Evolutionary conservation across 64 coral and sea anemone genomes (phyloP).

Genomic region (Cladopsammia gracilis): DNA sequence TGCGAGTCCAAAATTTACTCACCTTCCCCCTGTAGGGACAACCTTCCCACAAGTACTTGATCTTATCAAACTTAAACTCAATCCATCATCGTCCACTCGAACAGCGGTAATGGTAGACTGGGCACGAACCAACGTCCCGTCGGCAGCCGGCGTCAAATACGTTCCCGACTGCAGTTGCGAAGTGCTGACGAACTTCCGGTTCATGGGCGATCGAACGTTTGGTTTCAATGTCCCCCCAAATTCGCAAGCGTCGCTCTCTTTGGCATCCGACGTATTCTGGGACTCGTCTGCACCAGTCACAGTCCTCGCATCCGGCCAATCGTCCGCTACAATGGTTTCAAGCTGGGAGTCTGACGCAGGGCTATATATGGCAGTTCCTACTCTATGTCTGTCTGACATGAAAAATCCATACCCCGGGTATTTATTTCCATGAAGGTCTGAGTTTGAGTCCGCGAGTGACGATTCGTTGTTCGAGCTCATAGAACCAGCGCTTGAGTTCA

Average conservation of each 20-base stretch:
- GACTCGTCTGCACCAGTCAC: neutral
- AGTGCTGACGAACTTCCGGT: constrained; percentile 77
- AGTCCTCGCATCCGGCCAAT: constrained; percentile 40
- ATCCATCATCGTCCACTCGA: constrained; percentile 82
- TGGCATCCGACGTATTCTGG: constrained; percentile 60
- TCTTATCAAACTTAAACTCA: constrained; percentile 28
- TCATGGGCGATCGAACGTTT: constrained; percentile 16
- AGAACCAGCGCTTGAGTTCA: constrained; percentile 86
- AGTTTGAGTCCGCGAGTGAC: constrained; percentile 88
- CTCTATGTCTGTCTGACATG: constrained; percentile 65
- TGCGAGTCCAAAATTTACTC: neutral
- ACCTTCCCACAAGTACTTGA: constrained; percentile 54
- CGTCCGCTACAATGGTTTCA: constrained; percentile 49
- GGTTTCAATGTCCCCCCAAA: constrained; percentile 71
- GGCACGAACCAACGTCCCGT: constrained; percentile 50
- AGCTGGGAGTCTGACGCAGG: constrained; percentile 74
- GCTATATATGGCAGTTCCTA: constrained; percentile 64
- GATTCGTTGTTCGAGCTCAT: constrained; percentile 89
- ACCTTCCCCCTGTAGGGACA: constrained; percentile 60
- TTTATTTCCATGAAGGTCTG: constrained; percentile 83
- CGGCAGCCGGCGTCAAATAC: constrained; percentile 24
- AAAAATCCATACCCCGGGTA: constrained; percentile 59
- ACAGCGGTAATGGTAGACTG: constrained; percentile 91
- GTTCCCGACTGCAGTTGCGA: constrained; percentile 75
- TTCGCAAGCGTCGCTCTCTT: constrained; percentile 50